Percentiles rank a stretch among this genome's conserved stretches.
Conservation (phyloP, 2,113 vertebrate genomes). For the Melanerpes formicivorus region DNA sequence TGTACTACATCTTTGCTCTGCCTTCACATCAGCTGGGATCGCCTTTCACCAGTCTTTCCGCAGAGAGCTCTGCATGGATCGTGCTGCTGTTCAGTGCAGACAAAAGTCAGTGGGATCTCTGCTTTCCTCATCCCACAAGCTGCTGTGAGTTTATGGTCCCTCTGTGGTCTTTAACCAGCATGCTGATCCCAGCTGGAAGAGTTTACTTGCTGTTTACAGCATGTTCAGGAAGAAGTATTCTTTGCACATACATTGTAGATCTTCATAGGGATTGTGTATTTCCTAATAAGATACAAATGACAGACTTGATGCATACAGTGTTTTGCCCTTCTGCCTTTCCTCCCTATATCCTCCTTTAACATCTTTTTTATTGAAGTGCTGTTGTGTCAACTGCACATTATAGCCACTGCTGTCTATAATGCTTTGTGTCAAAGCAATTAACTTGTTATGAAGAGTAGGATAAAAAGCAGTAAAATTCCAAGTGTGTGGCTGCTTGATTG, state of each 20-base stretch:
- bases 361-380: neutral
- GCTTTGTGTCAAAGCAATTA: conserved; percentile 21
- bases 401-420: neutral
- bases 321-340: neutral
- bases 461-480: conserved; percentile 36
- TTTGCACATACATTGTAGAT: neutral
- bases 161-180: neutral
- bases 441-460: neutral
- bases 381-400: neutral
- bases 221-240: neutral
- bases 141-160: neutral
- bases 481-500: conserved; percentile 30
- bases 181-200: neutral
- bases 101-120: neutral
- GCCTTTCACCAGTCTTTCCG: neutral
- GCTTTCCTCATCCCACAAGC: neutral
- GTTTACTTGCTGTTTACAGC: conserved; percentile 23
- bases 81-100: neutral
- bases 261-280: neutral
- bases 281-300: neutral
- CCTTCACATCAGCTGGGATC: neutral
- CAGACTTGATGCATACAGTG: neutral
- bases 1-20: neutral
- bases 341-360: neutral
- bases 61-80: neutral